Conservation (phyloP, 2,113 vertebrate species). For the Galbula dea region DNA sequence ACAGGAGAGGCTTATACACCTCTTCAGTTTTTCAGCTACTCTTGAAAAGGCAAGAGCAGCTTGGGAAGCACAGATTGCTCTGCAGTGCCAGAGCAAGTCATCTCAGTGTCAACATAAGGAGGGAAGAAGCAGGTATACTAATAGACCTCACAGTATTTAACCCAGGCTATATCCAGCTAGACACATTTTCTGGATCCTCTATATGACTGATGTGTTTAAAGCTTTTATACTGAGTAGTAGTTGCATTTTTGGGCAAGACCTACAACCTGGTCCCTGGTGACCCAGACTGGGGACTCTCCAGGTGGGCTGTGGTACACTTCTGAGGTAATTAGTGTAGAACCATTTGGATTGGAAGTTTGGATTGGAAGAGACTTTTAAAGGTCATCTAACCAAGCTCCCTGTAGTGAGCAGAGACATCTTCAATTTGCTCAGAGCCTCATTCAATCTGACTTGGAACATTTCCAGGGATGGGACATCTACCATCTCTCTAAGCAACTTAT, state of each 20-base stretch:
- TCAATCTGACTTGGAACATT: too few relatives aligned
- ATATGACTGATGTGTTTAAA: background rate
- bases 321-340: background rate
- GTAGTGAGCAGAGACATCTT: too few relatives aligned
- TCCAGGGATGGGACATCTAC: too few relatives aligned
- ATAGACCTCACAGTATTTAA: background rate
- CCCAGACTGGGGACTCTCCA: background rate
- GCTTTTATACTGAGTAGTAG: background rate
- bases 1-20: background rate
- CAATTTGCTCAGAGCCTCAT: too few relatives aligned
- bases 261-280: background rate
- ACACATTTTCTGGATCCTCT: background rate
- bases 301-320: background rate
- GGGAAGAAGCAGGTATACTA: background rate
- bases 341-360: too few relatives aligned
- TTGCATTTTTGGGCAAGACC: background rate
- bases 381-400: too few relatives aligned
- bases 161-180: background rate
- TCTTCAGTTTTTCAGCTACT: background rate
- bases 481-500: too few relatives aligned
- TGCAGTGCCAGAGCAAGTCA: background rate
- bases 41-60: background rate
- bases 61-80: background rate
- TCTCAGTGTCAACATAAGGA: background rate
- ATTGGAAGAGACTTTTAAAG: too few relatives aligned